Base-by-base conservation (phyloP, 2,888 invertebrate species). In the Nasonovia ribisnigri region DNA sequence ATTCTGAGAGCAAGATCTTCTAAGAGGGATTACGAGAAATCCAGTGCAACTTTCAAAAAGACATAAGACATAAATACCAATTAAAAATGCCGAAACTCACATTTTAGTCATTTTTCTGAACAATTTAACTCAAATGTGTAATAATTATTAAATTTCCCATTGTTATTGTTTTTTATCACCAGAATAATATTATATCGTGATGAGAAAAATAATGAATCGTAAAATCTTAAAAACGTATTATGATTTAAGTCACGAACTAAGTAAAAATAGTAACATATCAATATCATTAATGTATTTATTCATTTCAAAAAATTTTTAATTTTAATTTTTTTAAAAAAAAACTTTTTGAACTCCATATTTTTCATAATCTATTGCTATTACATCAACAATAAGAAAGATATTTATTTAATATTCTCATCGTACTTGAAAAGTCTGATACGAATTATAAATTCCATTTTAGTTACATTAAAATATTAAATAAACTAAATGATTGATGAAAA, bases 21-120 rank as follows among this genome's bases (percentile, higher is more conserved):
- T n/a, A 88, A 48, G 67, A 77, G n/a, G 77, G 88, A 88, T 92
- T 88, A 92, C 51, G 57, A 43, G 54, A 86, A 86, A 60, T 67
- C 88, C 88, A 10, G 20, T 29, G 16, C 20, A 77, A 92, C 88
- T 67, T 88, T 92, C 42, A 43, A 67, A 88, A 46, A 20, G n/a
- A 48, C 86, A 67, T 0, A 13, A 10, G 36, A 60, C 36, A 57
- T 48, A 57, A 48, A 60, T 60, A 87, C 87, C 60, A 60, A 87
- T 67, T 36, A 60, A 48, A 92, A 86, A 16, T 4, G 16, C 29
- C 60, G 36, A 67, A 87, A 57, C 2, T 84, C 60, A n/a, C 77
- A 20, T 91, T 91, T 42, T 29, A 54, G 51, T 46, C 42, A 20
- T 84, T 77, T 90, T 48, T 43, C 43, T 13, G 89, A 29, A 29